A percentile compares a stretch with the other conserved stretches of the same genome.
Evolutionary conservation across 2,113 vertebrate genomes (phyloP).

Genomic region (Gobius niger): DNA sequence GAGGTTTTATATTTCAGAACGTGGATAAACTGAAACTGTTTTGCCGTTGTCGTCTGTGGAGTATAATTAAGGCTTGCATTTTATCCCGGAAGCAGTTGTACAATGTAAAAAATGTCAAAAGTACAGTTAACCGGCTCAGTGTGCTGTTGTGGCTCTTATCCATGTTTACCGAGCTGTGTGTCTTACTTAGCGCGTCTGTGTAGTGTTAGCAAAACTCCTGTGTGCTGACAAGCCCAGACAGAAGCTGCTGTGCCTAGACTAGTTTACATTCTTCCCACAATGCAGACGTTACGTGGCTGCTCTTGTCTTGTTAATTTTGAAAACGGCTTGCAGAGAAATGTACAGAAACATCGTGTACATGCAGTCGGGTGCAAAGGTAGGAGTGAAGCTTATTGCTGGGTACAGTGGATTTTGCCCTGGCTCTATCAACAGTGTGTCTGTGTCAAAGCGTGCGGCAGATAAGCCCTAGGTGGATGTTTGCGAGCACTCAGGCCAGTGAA

Average conservation of each 20-base stretch:
- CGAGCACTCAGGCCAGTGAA: conserved; percentile 5
- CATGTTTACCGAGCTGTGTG: conserved; percentile 43
- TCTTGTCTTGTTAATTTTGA: conserved; percentile 26
- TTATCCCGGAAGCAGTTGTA: not conserved
- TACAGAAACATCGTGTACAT: not conserved
- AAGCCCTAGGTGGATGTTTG: conserved; percentile 15
- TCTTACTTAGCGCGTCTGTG: conserved; percentile 38
- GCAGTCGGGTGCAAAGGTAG: conserved; percentile 26
- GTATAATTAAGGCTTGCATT: not conserved
- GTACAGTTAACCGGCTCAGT: conserved; percentile 15
- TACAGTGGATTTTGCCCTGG: not conserved
- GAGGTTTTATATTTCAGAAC: not conserved
- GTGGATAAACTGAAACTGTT: not conserved
- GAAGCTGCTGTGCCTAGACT: conserved; percentile 52
- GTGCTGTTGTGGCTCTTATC: conserved; percentile 32
- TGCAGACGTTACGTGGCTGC: conserved; percentile 43
- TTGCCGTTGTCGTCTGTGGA: not conserved
- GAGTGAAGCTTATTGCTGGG: conserved; percentile 11
- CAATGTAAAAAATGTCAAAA: not conserved
- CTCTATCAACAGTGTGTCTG: not conserved
- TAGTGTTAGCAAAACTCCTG: conserved; percentile 40
- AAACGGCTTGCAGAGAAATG: not conserved
- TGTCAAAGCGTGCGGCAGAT: conserved; percentile 38
- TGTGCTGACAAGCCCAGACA: conserved; percentile 61
- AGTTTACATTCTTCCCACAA: conserved; percentile 67